Percentiles rank a stretch among this genome's conserved stretches.
phyloP scores from a whole-genome alignment of 53 echinoderm and acorn worm species.

The Pentamera pediparva region DNA sequence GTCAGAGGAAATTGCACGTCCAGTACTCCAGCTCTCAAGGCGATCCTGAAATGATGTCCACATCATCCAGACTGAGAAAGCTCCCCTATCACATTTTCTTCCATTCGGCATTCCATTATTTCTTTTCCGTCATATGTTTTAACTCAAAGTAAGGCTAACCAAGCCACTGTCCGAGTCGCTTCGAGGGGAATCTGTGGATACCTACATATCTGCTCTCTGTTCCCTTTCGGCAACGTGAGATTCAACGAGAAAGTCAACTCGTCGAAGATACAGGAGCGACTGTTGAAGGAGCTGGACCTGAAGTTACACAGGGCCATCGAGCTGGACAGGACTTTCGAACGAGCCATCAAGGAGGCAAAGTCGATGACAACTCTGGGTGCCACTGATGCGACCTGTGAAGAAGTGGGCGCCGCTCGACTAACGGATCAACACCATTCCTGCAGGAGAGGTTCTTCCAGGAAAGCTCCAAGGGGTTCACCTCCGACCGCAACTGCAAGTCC shows the following conservation, averaged over 20 bases:
- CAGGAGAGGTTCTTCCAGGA: not conserved
- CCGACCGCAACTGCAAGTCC: not conserved
- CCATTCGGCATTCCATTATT: no score
- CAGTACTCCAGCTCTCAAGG: no score
- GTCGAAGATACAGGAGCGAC: conserved; percentile 15
- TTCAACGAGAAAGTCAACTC: conserved; percentile 37
- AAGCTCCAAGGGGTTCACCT: not conserved
- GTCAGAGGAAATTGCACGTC: no score
- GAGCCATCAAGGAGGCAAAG: conserved; percentile 15
- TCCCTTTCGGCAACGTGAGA: conserved; percentile 37
- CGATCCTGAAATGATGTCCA: no score
- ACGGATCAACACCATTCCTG: not conserved
- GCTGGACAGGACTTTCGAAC: conserved; percentile 17
- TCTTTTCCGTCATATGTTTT: no score
- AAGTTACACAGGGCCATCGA: conserved; percentile 19
- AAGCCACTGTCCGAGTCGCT: no score
- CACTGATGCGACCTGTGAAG: not conserved
- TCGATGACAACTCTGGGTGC: not conserved
- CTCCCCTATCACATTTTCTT: no score
- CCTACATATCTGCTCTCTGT: conserved; percentile 37
- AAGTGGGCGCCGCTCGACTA: not conserved
- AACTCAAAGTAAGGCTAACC: no score
- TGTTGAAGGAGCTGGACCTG: conserved; percentile 37
- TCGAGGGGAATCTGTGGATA: conserved; percentile 14
- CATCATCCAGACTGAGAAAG: no score